Conservation (phyloP, 2,888 invertebrate genomes). For the Hetaerina titia region DNA sequence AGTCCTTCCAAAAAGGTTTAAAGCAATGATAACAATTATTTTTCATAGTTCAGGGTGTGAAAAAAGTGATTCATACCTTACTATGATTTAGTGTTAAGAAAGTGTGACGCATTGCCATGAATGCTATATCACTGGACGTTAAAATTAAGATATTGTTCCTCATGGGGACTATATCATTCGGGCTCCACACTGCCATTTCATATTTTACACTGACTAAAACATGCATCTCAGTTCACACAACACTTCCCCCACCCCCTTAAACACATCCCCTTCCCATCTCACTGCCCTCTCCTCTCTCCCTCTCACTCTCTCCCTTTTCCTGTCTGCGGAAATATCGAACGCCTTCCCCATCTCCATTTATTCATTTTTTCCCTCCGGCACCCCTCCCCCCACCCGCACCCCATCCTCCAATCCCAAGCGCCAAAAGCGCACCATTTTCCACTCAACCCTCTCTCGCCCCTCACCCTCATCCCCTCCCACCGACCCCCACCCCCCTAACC, state of each 20-base stretch:
- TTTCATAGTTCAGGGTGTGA: too few species aligned
- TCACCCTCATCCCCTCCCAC: neutral
- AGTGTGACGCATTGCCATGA: neutral
- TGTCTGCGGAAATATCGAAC: slow-evolving; percentile 58
- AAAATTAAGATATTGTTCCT: slow-evolving; percentile 35
- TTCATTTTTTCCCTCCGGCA: slow-evolving; percentile 39
- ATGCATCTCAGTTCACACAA: neutral
- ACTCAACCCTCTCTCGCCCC: neutral
- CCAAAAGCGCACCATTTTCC: neutral
- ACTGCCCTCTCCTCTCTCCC: neutral
- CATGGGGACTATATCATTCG: slow-evolving; percentile 46
- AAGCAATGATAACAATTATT: too few species aligned
- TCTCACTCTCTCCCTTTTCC: slow-evolving; percentile 16
- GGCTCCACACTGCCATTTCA: slow-evolving; percentile 6
- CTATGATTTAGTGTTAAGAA: too few species aligned
- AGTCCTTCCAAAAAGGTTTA: too few species aligned
- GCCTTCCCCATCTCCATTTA: slow-evolving; percentile 55
- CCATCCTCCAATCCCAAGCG: neutral
- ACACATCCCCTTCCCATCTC: neutral
- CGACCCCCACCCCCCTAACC: neutral
- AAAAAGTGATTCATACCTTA: too few species aligned
- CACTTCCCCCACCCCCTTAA: neutral
- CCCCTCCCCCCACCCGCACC: neutral
- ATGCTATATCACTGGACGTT: neutral
- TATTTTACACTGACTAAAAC: slow-evolving; percentile 44